Conservation (phyloP, 2,113 vertebrate species). For the Emydocephalus ijimae region DNA sequence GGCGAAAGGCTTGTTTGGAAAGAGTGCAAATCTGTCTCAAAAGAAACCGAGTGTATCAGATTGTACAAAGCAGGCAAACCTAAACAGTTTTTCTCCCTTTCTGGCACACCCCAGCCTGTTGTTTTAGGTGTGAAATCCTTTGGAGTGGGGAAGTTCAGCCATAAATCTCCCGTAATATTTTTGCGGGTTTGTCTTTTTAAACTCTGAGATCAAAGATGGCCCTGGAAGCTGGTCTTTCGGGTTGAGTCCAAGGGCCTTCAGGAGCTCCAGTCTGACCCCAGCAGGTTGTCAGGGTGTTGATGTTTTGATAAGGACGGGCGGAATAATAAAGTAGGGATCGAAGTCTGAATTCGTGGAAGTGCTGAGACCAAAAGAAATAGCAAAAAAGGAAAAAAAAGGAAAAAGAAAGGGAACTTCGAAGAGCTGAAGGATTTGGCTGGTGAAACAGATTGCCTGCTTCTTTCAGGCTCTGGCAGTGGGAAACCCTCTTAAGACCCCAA, state of each 20-base stretch:
- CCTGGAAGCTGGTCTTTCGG: conserved; percentile 59
- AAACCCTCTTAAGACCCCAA: too few relatives aligned
- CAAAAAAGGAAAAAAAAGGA: too few relatives aligned
- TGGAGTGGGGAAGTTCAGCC: conserved; percentile 63
- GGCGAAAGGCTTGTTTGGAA: conserved; percentile 58
- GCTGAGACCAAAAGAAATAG: conserved; percentile 60
- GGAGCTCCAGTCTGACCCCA: conserved; percentile 68
- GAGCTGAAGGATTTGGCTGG: conserved; percentile 56
- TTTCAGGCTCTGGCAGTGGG: conserved; percentile 31
- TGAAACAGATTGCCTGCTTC: conserved; percentile 53
- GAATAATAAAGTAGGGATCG: conserved; percentile 59
- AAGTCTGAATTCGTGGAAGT: conserved; percentile 63
- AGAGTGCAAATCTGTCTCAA: conserved; percentile 44
- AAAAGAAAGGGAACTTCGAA: conserved; percentile 15
- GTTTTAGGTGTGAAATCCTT: conserved; percentile 76
- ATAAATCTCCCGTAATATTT: conserved; percentile 69
- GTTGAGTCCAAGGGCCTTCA: conserved; percentile 57
- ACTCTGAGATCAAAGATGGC: conserved; percentile 69
- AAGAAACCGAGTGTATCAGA: conserved; percentile 56
- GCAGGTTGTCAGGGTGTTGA: conserved; percentile 66
- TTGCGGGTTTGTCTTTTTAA: conserved; percentile 64
- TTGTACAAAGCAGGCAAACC: conserved; percentile 69
- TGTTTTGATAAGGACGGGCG: conserved; percentile 68
- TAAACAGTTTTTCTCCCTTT: conserved; percentile 64
- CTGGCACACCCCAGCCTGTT: conserved; percentile 65